phyloP scores from a whole-genome alignment of 1,140 invertebrate genomes.

The Rhopalosiphum padi region DNA sequence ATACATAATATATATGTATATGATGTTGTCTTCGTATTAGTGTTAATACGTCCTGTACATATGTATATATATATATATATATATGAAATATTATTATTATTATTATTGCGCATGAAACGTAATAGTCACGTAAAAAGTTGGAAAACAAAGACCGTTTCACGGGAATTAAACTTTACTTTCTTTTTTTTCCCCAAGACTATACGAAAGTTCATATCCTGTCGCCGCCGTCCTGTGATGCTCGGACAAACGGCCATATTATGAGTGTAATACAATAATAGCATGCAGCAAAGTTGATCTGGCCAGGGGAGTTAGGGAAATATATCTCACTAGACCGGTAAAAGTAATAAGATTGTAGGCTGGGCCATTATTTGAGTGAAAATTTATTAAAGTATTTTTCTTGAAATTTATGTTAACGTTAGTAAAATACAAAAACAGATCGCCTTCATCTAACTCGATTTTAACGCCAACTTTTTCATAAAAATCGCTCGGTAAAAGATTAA shows the following conservation, averaged over 20 bases:
- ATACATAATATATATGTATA: background rate
- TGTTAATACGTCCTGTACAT: background rate
- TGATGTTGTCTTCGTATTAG: background rate
- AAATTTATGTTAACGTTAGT: background rate
- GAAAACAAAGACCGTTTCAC: conserved; percentile 44
- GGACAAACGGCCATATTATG: background rate
- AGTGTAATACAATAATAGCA: background rate
- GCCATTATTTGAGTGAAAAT: background rate
- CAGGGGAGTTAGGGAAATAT: background rate
- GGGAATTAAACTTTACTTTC: conserved; percentile 26
- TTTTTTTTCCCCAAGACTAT: background rate
- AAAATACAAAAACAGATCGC: background rate
- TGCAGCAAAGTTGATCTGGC: background rate
- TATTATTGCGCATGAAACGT: background rate
- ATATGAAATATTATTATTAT: background rate
- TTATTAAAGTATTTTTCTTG: background rate
- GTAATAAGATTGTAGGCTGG: background rate
- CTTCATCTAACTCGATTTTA: background rate
- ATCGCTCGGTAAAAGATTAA: background rate
- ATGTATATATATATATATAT: background rate
- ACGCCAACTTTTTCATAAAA: background rate
- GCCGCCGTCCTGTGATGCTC: no score
- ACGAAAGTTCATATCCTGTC: background rate
- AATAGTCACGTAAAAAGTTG: conserved; percentile 46
- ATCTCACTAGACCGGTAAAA: background rate